A percentile compares a stretch with the other conserved stretches of the same genome.
phyloP scores from a whole-genome alignment of 2,888 invertebrate genomes.

The Lepidochitona cinerea region DNA sequence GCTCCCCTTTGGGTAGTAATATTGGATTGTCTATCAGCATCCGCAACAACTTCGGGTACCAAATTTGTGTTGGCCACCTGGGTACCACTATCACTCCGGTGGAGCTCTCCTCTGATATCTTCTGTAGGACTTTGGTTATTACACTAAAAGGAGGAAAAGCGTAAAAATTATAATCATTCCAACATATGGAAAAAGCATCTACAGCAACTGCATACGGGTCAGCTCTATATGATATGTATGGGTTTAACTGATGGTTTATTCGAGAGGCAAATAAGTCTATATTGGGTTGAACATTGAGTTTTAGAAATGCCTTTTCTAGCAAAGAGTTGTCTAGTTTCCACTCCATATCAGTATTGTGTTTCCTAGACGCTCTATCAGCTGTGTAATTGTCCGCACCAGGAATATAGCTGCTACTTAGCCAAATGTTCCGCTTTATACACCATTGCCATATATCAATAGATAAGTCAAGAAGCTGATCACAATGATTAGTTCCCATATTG shows the following conservation, averaged over 20 bases:
- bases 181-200: slow-evolving; percentile 15
- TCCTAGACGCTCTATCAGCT: slow-evolving; percentile 10
- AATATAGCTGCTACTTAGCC: not conserved
- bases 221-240: slow-evolving; percentile 8
- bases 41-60: slow-evolving; percentile 14
- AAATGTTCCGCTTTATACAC: too few species aligned
- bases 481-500: too few species aligned
- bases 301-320: not conserved
- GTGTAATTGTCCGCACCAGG: slow-evolving; percentile 11
- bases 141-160: slow-evolving; percentile 23
- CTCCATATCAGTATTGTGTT: not conserved
- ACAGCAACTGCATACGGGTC: slow-evolving; percentile 17
- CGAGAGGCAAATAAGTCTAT: slow-evolving; percentile 18
- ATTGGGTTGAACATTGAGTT: not conserved
- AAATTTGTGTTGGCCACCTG: slow-evolving; percentile 19
- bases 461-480: too few species aligned
- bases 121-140: slow-evolving; percentile 13
- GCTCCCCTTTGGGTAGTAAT: too few species aligned
- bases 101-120: slow-evolving; percentile 14
- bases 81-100: slow-evolving; percentile 15
- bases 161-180: slow-evolving; percentile 18
- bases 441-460: too few species aligned
- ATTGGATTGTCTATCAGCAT: too few species aligned
- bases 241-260: slow-evolving; percentile 5
- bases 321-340: slow-evolving; percentile 3